Base-by-base conservation (phyloP, 2,113 vertebrate species). In the Cisticola juncidis region DNA sequence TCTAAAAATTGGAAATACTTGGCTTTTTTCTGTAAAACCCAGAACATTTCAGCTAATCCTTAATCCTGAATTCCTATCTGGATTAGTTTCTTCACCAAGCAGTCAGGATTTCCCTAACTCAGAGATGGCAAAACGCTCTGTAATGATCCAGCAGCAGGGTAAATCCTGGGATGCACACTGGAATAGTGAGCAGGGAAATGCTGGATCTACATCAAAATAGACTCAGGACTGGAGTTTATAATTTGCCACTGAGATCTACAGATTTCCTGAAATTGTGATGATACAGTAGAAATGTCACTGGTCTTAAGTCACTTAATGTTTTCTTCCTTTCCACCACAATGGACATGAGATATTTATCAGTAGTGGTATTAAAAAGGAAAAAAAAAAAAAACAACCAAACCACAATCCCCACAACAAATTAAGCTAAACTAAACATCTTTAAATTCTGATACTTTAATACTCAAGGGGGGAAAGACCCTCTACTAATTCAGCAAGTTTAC, bases 11-110 rank as follows among this genome's bases (percentile, higher is more conserved):
- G 48, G 40, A 88, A 90, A 35, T 23, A 40, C n/a, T n/a, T 38
- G 38, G 0, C 0, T 33, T 38, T 77, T 21, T 77, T 21, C 81
- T 64, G 25, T 60, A 68, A 84, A 8, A 56, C 25, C 17, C 35
- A 81, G 69, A 89, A 87, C 60, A 69, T 70, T 87, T 74, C 38
- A 35, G 60, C n/a, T 89, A 71, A 87, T 84, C 79, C 36, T 73
- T 81, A 81, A 91, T 72, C 38, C 77, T 20, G 4, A 88, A 87
- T 94, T 87, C 65, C 69, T 68, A 1, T 26, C 61, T 92, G 81
- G 82, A 91, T 92, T 90, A 29, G 8, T 73, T 96, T 76, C 61
- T 79, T 69, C 56, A 66, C 44, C 69, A 53, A 64, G 40, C 2
- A 50, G 56, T 53, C 76, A 91, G 60, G 26, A 29, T 74, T 82